Conservation (phyloP, 2,113 vertebrate genomes). For the Apodemus speciosus region DNA sequence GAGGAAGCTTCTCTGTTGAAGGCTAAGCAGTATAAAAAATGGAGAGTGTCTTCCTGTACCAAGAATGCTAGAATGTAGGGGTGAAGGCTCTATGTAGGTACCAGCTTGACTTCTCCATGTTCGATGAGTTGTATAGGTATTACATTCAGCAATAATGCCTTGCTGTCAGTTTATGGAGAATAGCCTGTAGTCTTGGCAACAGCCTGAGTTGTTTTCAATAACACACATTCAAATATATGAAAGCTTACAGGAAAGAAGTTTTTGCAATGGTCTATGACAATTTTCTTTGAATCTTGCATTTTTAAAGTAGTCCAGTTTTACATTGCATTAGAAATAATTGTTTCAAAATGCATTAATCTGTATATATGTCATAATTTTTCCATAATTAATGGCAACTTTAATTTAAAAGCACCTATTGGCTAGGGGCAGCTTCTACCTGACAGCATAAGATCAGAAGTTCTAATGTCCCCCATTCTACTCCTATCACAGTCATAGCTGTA, state of each 20-base stretch:
- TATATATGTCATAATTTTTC: slow-evolving; percentile 35
- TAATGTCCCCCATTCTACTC: background rate
- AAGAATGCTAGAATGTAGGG: background rate
- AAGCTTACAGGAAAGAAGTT: slow-evolving; percentile 4
- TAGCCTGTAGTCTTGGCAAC: background rate
- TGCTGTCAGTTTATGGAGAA: background rate
- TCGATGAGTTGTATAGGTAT: background rate
- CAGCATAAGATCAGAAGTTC: background rate
- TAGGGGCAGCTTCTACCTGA: background rate
- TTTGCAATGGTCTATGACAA: slow-evolving; percentile 3
- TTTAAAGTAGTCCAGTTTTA: slow-evolving; percentile 36
- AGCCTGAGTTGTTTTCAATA: background rate
- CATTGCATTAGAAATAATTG: slow-evolving; percentile 34
- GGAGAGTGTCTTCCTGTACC: background rate
- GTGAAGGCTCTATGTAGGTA: background rate
- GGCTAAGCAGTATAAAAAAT: background rate
- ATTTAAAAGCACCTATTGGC: background rate
- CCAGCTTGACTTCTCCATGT: background rate
- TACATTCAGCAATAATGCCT: background rate
- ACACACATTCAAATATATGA: background rate
- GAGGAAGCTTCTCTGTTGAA: background rate
- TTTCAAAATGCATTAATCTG: slow-evolving; percentile 53
- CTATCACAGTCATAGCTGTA: background rate
- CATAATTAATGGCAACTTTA: slow-evolving; percentile 27
- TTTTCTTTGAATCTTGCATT: slow-evolving; percentile 49